Evolutionary conservation across 2,113 vertebrate genomes (phyloP).

Genomic region (Lepisosteus osseus): DNA sequence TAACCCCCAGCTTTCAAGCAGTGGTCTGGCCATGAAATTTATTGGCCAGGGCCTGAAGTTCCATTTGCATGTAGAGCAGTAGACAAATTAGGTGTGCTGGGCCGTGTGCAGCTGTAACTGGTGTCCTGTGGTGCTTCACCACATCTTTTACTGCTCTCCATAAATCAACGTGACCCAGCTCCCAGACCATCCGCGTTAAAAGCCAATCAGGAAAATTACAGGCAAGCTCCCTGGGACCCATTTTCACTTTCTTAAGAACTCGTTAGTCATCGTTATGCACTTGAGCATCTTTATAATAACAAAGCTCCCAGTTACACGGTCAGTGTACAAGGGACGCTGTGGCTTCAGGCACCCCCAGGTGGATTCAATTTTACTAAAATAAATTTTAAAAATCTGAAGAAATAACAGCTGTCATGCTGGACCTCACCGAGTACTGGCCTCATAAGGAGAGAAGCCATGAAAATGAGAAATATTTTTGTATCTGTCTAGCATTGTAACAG

Average conservation of each 20-base stretch:
- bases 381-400: background rate
- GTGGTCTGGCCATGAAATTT: conserved; percentile 65
- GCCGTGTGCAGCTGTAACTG: conserved; percentile 82
- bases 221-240: conserved; percentile 86
- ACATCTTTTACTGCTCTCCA: conserved; percentile 79
- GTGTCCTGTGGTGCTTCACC: conserved; percentile 77
- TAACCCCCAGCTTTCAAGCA: conserved; percentile 66
- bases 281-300: conserved; percentile 62
- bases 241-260: conserved; percentile 76
- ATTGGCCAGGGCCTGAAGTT: conserved; percentile 66
- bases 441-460: no score
- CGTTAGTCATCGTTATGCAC: conserved; percentile 75
- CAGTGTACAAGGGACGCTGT: background rate
- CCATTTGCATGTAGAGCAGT: conserved; percentile 81
- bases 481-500: no score
- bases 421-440: background rate
- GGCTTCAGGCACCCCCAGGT: conserved; percentile 27
- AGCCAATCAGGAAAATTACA: conserved; percentile 98
- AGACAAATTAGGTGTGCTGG: conserved; percentile 91
- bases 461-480: no score
- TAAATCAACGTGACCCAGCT: conserved; percentile 83
- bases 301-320: conserved; percentile 25
- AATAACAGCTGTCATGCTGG: background rate
- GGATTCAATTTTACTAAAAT: conserved; percentile 26
- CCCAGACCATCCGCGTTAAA: conserved; percentile 86